Conservation (phyloP, 30 jellyfish, hydroid and myxozoan genomes). For the Nemopilema nomurai region DNA sequence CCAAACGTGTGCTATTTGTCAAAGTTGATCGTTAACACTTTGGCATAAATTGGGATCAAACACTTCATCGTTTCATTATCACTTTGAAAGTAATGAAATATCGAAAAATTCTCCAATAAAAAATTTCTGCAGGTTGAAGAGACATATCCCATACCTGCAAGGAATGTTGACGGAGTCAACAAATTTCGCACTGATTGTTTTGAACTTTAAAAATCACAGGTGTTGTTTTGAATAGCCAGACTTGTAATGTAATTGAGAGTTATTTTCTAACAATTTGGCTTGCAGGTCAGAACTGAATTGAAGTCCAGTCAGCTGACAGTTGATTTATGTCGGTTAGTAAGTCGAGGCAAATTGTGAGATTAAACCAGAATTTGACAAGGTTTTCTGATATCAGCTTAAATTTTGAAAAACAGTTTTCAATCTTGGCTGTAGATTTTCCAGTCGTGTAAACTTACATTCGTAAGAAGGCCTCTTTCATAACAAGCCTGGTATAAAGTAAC, state of each 20-base stretch:
- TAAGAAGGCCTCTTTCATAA: no score
- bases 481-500: no score
- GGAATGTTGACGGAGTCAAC: not conserved
- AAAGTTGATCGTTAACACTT: not conserved
- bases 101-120: not conserved
- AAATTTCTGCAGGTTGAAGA: not conserved
- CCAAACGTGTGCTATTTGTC: not conserved
- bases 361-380: not conserved
- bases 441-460: no score
- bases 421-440: no score
- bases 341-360: not conserved
- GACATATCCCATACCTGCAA: not conserved
- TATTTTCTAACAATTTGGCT: not conserved
- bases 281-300: not conserved
- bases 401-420: no score
- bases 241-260: not conserved
- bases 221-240: not conserved
- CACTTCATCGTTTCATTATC: not conserved
- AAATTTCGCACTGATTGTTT: no score
- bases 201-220: not conserved
- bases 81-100: not conserved
- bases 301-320: not conserved
- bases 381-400: not conserved
- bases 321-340: not conserved
- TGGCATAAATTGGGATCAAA: not conserved